These are phyloP conservation scores for Umimayanthus chanpuru DNA, from an alignment of 92 coral and sea anemone species.

Conservation along the genomic window DNA sequence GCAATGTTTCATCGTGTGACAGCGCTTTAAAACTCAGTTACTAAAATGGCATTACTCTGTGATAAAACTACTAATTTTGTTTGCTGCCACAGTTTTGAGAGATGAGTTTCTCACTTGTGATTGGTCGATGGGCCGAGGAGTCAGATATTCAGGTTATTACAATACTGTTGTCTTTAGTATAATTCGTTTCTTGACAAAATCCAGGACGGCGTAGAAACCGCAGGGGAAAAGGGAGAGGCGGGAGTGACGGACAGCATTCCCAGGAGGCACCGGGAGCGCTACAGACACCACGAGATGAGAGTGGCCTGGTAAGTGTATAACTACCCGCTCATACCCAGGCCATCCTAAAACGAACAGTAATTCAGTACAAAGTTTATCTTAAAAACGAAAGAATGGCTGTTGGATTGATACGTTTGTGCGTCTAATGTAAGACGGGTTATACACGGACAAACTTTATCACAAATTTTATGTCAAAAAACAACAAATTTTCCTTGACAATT, in stretches of 20 bases:
- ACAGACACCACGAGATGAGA: neutral
- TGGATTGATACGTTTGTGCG: neutral
- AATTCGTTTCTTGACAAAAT: neutral
- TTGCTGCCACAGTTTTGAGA: neutral
- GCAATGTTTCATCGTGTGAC: too few relatives aligned
- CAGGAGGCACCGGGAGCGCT: conserved; percentile 36
- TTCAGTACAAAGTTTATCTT: neutral
- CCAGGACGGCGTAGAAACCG: conserved; percentile 12
- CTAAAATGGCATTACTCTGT: too few relatives aligned
- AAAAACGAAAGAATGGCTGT: neutral
- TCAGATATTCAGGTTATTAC: neutral
- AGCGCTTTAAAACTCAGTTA: too few relatives aligned
- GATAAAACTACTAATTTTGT: too few relatives aligned
- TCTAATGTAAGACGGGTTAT: too few relatives aligned
- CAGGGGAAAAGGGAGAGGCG: conserved; percentile 19
- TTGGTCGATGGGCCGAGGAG: neutral
- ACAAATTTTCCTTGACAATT: too few relatives aligned
- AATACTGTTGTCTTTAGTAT: neutral
- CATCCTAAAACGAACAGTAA: neutral
- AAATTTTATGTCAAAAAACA: too few relatives aligned
- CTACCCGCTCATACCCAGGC: neutral
- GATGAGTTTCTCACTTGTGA: neutral
- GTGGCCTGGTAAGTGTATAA: conserved; percentile 13
- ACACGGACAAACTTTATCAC: too few relatives aligned
- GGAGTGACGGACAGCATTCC: neutral